A percentile compares a stretch with the other conserved stretches of the same genome.
Conservation (phyloP, 2,797 vertebrate genomes). For the Cossypha caffra region DNA sequence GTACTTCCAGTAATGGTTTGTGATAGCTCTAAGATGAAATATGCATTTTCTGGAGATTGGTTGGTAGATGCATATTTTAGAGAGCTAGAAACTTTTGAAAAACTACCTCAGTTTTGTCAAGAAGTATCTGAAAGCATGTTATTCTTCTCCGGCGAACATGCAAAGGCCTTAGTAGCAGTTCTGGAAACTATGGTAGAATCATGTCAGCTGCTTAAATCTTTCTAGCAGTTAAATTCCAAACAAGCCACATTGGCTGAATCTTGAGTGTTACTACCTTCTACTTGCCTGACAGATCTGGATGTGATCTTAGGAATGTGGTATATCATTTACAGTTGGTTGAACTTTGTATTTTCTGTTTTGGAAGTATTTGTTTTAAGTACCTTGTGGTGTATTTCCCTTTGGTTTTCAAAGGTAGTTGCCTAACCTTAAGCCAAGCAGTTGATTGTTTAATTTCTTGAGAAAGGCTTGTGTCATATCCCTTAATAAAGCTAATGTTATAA, state of each 20-base stretch:
- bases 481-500: not conserved
- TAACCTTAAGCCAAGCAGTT: not conserved
- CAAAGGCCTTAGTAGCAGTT: slow-evolving; percentile 79
- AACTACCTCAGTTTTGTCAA: slow-evolving; percentile 76
- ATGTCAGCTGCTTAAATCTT: slow-evolving; percentile 16
- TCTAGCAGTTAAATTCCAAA: not conserved
- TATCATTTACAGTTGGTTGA: not conserved
- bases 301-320: not conserved
- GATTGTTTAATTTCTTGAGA: not conserved
- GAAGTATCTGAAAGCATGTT: slow-evolving; percentile 74
- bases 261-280: not conserved
- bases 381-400: fast-evolving
- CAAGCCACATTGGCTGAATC: not conserved
- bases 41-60: slow-evolving; percentile 77
- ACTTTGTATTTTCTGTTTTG: not conserved
- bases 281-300: not conserved
- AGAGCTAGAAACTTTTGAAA: slow-evolving; percentile 83
- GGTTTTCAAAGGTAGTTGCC: not conserved
- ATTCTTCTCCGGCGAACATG: slow-evolving; percentile 78
- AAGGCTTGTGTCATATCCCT: not conserved
- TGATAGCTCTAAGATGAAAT: slow-evolving; percentile 48
- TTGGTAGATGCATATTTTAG: slow-evolving; percentile 77
- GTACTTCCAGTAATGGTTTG: slow-evolving; percentile 47
- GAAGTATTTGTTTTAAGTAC: not conserved
- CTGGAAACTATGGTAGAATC: slow-evolving; percentile 80